A percentile compares a stretch with the other conserved stretches of the same genome.
Conservation (phyloP, 37 sponge, comb jelly and placozoan species). For the Spongilla lacustris region DNA sequence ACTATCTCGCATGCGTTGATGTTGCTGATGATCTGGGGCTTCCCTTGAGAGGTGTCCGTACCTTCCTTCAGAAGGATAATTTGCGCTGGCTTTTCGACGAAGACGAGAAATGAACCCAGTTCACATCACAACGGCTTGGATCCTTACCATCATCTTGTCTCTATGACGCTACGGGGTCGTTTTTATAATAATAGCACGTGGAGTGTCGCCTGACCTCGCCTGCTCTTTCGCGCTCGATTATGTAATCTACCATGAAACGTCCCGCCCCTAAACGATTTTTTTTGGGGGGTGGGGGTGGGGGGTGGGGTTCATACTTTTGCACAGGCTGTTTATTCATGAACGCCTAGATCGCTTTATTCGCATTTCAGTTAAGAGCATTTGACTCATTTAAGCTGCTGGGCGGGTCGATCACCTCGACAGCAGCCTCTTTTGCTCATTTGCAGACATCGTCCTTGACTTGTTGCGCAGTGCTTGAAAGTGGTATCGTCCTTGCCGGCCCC, state of each 20-base stretch:
- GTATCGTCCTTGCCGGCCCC: background rate
- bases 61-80: slow-evolving; percentile 98
- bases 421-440: background rate
- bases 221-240: background rate
- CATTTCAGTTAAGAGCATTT: background rate
- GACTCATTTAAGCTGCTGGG: background rate
- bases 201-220: background rate
- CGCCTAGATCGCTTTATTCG: background rate
- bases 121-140: background rate
- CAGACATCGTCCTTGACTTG: background rate
- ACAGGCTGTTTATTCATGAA: background rate
- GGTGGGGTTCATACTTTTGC: background rate
- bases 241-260: too few relatives aligned
- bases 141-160: background rate
- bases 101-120: background rate
- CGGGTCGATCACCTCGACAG: background rate
- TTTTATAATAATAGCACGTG: background rate
- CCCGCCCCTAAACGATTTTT: background rate
- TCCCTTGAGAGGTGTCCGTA: slow-evolving; percentile 98
- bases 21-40: slow-evolving; percentile 97
- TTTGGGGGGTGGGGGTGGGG: background rate
- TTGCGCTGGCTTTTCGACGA: slow-evolving; percentile 58
- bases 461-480: background rate
- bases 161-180: background rate
- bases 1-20: slow-evolving; percentile 97